These are phyloP conservation scores for Mycetomoellerius zeteki DNA, from an alignment of 1,140 invertebrate genomes.

Conservation along the genomic window DNA sequence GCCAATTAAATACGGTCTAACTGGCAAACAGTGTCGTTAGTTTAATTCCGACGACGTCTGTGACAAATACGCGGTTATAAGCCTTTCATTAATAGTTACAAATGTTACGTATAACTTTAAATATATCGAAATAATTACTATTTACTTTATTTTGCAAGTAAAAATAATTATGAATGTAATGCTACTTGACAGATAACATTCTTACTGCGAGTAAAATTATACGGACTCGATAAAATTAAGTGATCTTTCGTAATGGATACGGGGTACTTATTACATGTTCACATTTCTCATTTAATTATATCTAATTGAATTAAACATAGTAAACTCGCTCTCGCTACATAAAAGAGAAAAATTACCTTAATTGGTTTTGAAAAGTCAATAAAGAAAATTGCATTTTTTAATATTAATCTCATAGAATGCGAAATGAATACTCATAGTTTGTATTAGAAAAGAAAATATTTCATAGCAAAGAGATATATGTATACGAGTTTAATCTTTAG, in stretches of 20 bases:
- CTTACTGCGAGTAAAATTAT: not conserved
- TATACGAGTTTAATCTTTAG: slow-evolving; percentile 16
- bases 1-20: slow-evolving; percentile 61
- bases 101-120: slow-evolving; percentile 25
- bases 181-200: not conserved
- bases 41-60: slow-evolving; percentile 48
- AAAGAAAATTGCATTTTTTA: not conserved
- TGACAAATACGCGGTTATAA: slow-evolving; percentile 59
- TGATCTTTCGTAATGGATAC: not conserved
- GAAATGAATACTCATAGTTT: not conserved
- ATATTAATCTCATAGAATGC: slow-evolving; percentile 6
- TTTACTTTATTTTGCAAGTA: not conserved
- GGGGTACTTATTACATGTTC: not conserved
- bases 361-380: not conserved
- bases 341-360: not conserved
- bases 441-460: slow-evolving; percentile 21
- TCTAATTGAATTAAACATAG: not conserved
- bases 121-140: not conserved
- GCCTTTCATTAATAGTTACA: slow-evolving; percentile 52
- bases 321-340: not conserved
- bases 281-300: slow-evolving; percentile 20
- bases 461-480: slow-evolving; percentile 9
- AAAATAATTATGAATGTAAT: not conserved
- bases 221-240: slow-evolving; percentile 16
- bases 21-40: slow-evolving; percentile 51